phyloP scores from a whole-genome alignment of 2,888 invertebrate genomes.

The Drosophila bunnanda region DNA sequence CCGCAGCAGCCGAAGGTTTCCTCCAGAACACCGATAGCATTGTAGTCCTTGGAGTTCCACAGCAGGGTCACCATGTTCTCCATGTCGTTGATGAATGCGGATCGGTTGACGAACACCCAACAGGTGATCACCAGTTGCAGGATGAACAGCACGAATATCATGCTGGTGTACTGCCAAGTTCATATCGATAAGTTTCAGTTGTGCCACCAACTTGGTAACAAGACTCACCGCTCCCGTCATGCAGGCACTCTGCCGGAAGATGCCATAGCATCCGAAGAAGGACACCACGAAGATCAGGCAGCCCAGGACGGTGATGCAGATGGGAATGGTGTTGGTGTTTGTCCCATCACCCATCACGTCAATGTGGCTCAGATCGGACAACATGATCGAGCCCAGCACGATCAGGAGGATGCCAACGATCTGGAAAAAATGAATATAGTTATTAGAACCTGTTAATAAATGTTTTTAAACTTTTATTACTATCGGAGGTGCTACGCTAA shows the following conservation, averaged over 20 bases:
- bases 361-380: constrained; percentile 86
- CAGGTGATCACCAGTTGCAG: constrained; percentile 90
- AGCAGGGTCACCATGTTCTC: constrained; percentile 85
- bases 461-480: neutral
- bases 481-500: neutral
- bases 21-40: constrained; percentile 79
- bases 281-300: constrained; percentile 91
- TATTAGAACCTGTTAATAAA: neutral
- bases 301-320: constrained; percentile 89
- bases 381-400: constrained; percentile 88
- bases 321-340: constrained; percentile 87
- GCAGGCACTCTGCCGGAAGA: constrained; percentile 93
- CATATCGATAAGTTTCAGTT: neutral
- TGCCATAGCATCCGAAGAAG: constrained; percentile 96
- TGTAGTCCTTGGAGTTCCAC: constrained; percentile 65
- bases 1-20: constrained; percentile 78
- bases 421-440: constrained; percentile 83
- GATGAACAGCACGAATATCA: constrained; percentile 89
- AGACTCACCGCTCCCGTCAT: constrained; percentile 91
- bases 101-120: constrained; percentile 88
- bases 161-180: constrained; percentile 88
- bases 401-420: constrained; percentile 89
- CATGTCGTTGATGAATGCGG: constrained; percentile 86
- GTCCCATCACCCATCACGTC: constrained; percentile 84
- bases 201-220: accelerated